A percentile compares a stretch with the other conserved stretches of the same genome.
These are phyloP conservation scores for Lomographa bimaculata DNA, from an alignment of 2,888 invertebrate genomes.

Conservation along the genomic window DNA sequence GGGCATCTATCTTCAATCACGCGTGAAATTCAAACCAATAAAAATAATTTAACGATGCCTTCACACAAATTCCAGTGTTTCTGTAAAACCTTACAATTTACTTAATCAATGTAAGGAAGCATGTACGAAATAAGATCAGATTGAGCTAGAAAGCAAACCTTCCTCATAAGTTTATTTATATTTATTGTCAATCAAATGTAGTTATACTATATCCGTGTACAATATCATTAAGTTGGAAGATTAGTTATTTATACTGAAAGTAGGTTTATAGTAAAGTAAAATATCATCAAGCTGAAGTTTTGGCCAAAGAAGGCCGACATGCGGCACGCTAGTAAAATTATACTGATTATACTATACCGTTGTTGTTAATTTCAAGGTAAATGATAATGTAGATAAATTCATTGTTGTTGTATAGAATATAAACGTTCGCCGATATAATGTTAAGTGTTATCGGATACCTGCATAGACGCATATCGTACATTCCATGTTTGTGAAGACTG, in stretches of 20 bases:
- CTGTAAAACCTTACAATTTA: too few species aligned
- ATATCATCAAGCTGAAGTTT: slow-evolving; percentile 31
- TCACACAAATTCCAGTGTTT: too few species aligned
- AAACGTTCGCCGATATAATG: slow-evolving; percentile 72
- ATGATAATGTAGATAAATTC: slow-evolving; percentile 61
- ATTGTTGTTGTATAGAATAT: slow-evolving; percentile 79
- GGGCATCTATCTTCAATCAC: too few species aligned
- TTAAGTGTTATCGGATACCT: slow-evolving; percentile 81
- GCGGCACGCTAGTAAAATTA: slow-evolving; percentile 34
- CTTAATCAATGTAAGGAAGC: too few species aligned
- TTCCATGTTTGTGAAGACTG: slow-evolving; percentile 84
- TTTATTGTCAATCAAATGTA: too few species aligned
- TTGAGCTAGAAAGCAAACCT: too few species aligned
- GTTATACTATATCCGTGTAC: slow-evolving; percentile 11
- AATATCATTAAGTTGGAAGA: slow-evolving; percentile 34
- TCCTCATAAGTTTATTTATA: too few species aligned
- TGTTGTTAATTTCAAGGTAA: slow-evolving; percentile 66
- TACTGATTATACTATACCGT: slow-evolving; percentile 41
- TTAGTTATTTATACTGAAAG: slow-evolving; percentile 18
- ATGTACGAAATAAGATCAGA: too few species aligned
- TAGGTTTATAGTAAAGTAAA: slow-evolving; percentile 26
- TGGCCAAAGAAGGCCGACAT: slow-evolving; percentile 25
- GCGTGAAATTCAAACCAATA: too few species aligned
- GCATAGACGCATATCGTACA: slow-evolving; percentile 83
- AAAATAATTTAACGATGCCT: too few species aligned